Percentiles rank a stretch among this genome's conserved stretches.
Conservation (phyloP, 1,140 invertebrate species). For the Teleopsis dalmanni region DNA sequence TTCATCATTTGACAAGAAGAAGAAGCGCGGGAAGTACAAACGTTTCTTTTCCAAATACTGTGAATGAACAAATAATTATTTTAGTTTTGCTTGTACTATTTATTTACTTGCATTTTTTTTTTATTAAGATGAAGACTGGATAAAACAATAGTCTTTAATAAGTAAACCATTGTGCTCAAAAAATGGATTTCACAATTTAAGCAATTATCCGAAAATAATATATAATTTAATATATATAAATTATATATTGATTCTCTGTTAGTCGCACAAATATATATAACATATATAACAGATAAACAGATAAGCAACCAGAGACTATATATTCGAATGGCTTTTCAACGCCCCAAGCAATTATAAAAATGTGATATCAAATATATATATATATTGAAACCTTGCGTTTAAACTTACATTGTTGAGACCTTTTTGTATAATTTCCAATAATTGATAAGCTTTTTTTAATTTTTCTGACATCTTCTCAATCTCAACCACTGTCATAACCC, state of each 20-base stretch:
- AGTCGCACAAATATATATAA: too few species aligned
- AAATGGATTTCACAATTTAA: too few species aligned
- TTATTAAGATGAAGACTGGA: neutral
- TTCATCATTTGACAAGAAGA: conserved; percentile 96
- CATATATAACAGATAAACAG: too few species aligned
- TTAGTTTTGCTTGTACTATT: neutral
- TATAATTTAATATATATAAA: too few species aligned
- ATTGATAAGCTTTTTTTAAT: conserved; percentile 78
- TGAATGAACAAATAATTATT: neutral
- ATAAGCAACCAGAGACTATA: too few species aligned
- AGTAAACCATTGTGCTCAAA: too few species aligned
- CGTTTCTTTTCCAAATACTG: conserved; percentile 92
- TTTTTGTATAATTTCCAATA: conserved; percentile 83
- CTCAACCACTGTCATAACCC: conserved; percentile 76
- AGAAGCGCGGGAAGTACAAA: conserved; percentile 90
- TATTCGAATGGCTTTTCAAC: too few species aligned
- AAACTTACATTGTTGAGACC: conserved; percentile 65
- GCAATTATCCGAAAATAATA: too few species aligned
- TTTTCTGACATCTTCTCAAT: conserved; percentile 92
- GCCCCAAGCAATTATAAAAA: neutral
- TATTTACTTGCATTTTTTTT: neutral
- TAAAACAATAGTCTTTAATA: too few species aligned
- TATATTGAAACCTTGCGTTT: neutral
- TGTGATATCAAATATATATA: neutral
- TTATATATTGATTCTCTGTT: too few species aligned